These are phyloP conservation scores for Catamblyrhynchus diadema DNA, from an alignment of 2,797 vertebrate species.

Conservation along the genomic window DNA sequence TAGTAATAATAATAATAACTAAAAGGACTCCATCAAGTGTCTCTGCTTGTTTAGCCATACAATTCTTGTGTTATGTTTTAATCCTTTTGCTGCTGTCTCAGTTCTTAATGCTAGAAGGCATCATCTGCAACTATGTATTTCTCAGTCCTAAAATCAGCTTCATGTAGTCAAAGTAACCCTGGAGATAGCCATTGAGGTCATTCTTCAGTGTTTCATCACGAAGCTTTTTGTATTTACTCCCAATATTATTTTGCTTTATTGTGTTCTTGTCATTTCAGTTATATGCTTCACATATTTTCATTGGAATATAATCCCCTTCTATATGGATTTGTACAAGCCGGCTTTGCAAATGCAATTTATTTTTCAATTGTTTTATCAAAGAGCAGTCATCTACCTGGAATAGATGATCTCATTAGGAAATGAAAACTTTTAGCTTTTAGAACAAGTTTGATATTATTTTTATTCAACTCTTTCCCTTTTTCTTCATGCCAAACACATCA, in stretches of 20 bases:
- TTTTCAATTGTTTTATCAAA: slow-evolving; percentile 48
- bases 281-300: slow-evolving; percentile 8
- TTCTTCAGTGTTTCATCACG: neutral
- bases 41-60: neutral
- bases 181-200: neutral
- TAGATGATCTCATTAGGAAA: slow-evolving; percentile 50
- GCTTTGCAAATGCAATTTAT: slow-evolving; percentile 47
- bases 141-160: neutral
- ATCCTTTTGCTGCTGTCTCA: neutral
- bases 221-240: slow-evolving; percentile 24
- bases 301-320: slow-evolving; percentile 45
- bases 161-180: neutral
- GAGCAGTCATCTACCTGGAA: slow-evolving; percentile 18
- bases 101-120: neutral
- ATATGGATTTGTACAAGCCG: neutral
- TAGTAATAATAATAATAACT: neutral
- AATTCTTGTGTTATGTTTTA: neutral
- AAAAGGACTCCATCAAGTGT: neutral
- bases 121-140: neutral
- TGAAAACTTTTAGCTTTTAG: slow-evolving; percentile 31
- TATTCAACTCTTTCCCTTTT: neutral
- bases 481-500: neutral
- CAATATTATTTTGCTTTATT: slow-evolving; percentile 18
- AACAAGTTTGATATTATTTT: neutral
- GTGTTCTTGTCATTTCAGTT: neutral